Base-by-base conservation (phyloP, 2,888 invertebrate genomes). In the Molorchus minor region DNA sequence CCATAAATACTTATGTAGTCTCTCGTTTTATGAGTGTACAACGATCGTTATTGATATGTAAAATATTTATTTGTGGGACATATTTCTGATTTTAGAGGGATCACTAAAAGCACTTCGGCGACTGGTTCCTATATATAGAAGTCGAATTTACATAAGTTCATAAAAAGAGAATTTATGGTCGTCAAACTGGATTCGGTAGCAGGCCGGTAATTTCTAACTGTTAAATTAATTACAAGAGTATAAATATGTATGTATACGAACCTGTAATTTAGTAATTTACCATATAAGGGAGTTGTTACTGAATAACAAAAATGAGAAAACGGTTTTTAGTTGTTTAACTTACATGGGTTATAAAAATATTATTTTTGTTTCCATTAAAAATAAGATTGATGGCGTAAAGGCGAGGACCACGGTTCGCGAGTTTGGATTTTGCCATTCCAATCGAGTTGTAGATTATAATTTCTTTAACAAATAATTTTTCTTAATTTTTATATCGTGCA, bases 101-200 rank as follows among this genome's bases (percentile, higher is more conserved):
- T 52, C 52, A 52, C 52, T 52, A 51, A 21, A 36, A 17, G 33
- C 19, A 38, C 29, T 38, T 40, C 35, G 35, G 54, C 68, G 62
- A 61, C 70, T 61, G 56, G 66, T 67, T 66, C 58, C 72, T 72
- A 71, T 69, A 68, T 70, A 71, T 70, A 71, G 72, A 70, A 69
- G 61, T 64, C 51, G 47, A 71, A 74, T 74, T 75, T 72, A 70
- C 74, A 75, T 72, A 72, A 68, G 68, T 70, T 71, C 72, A 73
- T 78, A 77, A 79, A 78, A 77, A 74, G 74, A 75, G 72, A 76
- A 79, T 78, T 77, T 78, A 79, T 77, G 63, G 77, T 72, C 75
- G 76, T 77, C 76, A 75, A 77, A 79, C 77, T 75, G 77, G 78
- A 78, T 77, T 77, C 79, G 73, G 79, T 78, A 79, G 78, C 79